Evolutionary conservation across 2,797 vertebrate genomes (phyloP).

Genomic region (Chelmon rostratus): DNA sequence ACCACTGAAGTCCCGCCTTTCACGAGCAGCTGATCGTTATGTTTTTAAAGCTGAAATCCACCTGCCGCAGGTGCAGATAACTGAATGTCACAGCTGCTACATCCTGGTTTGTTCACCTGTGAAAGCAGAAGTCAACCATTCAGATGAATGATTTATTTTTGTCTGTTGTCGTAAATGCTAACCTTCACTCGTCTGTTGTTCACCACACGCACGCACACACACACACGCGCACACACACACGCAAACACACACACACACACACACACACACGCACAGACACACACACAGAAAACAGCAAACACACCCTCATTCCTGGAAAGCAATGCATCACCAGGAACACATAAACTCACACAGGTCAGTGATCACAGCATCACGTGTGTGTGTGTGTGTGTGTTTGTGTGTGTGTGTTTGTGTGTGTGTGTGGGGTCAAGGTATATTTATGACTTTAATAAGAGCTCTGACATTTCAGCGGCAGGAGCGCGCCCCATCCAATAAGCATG

Average conservation of each 20-base stretch:
- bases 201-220: slow-evolving; percentile 8
- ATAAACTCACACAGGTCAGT: slow-evolving; percentile 24
- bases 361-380: not conserved
- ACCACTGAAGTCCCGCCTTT: too few species aligned
- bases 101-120: too few species aligned
- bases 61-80: too few species aligned
- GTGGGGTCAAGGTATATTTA: slow-evolving; percentile 7
- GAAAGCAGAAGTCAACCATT: not conserved
- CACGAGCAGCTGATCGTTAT: too few species aligned
- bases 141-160: slow-evolving; percentile 5
- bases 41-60: too few species aligned
- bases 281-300: not conserved
- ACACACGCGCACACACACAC: slow-evolving; percentile 5
- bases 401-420: not conserved
- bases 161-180: not conserved
- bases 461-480: slow-evolving; percentile 18
- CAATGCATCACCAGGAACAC: slow-evolving; percentile 1
- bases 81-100: too few species aligned
- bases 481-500: not conserved
- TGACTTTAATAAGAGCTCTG: slow-evolving; percentile 35
- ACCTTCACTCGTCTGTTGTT: not conserved
- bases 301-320: slow-evolving; percentile 28
- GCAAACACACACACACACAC: slow-evolving; percentile 1
- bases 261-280: not conserved
- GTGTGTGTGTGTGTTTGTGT: not conserved